Evolutionary conservation across 2,797 vertebrate genomes (phyloP).

Genomic region (Cetoscarus ocellatus): DNA sequence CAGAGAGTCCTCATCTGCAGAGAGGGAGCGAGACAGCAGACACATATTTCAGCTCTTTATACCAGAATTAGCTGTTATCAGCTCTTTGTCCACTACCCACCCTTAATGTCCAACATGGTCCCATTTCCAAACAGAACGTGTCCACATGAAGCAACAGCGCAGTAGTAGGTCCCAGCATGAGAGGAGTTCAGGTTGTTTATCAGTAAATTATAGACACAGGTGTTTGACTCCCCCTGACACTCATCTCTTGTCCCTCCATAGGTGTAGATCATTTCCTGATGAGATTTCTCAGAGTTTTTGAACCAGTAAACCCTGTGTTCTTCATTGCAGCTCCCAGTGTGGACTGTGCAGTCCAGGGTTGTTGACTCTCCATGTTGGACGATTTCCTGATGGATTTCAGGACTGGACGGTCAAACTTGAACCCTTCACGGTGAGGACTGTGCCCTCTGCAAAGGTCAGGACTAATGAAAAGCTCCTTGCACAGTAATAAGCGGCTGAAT

Average conservation of each 20-base stretch:
- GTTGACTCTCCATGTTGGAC: constrained; percentile 4
- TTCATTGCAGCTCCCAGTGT: not conserved
- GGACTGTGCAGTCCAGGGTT: constrained; percentile 4
- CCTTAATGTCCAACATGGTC: constrained; percentile 7
- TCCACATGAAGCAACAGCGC: constrained; percentile 65
- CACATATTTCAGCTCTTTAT: too few species aligned
- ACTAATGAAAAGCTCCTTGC: not conserved
- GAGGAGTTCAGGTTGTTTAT: constrained; percentile 29
- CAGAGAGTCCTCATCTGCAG: not conserved
- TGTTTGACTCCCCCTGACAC: constrained; percentile 45
- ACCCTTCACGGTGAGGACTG: not conserved
- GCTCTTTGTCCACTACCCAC: constrained; percentile 10
- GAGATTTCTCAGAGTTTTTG: constrained; percentile 11
- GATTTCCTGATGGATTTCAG: constrained; percentile 31
- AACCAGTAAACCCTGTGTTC: constrained; percentile 67
- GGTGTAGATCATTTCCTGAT: constrained; percentile 39
- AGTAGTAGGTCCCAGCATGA: constrained; percentile 57
- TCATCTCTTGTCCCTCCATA: constrained; percentile 29
- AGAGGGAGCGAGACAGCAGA: not conserved
- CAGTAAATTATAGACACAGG: constrained; percentile 50
- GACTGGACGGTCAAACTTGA: constrained; percentile 6
- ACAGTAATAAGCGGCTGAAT: constrained; percentile 58
- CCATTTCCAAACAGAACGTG: constrained; percentile 56
- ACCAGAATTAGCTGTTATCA: not conserved
- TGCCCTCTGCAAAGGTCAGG: constrained; percentile 13